Evolutionary conservation across 2,888 invertebrate species (phyloP), one percentile per base, ranked within the genome.

Genomic region (Caenorhabditis macrosperma): DNA sequence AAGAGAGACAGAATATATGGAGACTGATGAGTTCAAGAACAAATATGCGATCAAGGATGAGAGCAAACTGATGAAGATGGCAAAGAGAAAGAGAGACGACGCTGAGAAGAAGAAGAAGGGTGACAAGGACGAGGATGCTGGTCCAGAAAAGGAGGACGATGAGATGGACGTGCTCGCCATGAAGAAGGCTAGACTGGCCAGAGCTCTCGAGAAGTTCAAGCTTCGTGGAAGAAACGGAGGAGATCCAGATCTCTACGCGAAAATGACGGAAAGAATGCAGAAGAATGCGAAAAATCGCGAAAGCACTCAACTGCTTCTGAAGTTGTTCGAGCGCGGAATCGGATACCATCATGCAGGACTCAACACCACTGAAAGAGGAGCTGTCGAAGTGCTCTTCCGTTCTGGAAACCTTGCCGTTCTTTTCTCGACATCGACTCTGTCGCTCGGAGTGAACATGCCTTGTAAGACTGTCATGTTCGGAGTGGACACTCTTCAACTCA

Each of bases 361-460:
- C 66, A 88, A 82, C 26, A 83, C 81, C 26, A 67, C 78, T 15
- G 89, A 89, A 68, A 82, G 86, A 66, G 89, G 88, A 77, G 85
- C 89, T 0, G 89, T 89, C 17, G 89, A 89, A 82, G 87, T 88
- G 7, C 82, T 90, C 46, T 89, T 90, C 88, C 81, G 89, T 26
- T 76, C 85, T 17, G 89, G 89, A 17, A 85, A 88, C 68, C 79
- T 89, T 22, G 87, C 88, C 24, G 82, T 89, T 46, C 81, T 89
- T 17, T 89, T 89, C 83, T 89, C 89, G 9, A 89, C 89, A 0
- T 85, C 87, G 4, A 89, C 89, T 17, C 84, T 89, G 50, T 90
- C 89, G 74, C 82, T 89, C 60, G 89, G 89, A 86, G 88, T 89
- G 72, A 89, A 89, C 87, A 89, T 89, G 89, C 89, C 89, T 17